A percentile compares a stretch with the other conserved stretches of the same genome.
These are phyloP conservation scores for Procambarus virginalis DNA, from an alignment of 1,140 invertebrate species.

Conservation along the genomic window DNA sequence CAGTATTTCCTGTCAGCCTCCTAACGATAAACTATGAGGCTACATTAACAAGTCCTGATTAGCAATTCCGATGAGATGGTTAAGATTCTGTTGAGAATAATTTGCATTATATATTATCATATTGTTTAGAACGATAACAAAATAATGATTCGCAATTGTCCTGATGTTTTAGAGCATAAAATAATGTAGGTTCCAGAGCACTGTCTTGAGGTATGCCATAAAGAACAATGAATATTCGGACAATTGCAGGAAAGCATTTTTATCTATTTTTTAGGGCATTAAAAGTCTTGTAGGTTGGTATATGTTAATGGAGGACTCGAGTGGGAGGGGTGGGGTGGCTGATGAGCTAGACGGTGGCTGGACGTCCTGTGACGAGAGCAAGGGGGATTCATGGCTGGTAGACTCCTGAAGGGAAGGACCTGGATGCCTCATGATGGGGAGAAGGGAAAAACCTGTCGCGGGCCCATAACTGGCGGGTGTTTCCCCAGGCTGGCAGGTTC, in stretches of 20 bases:
- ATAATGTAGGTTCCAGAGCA: not conserved
- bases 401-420: too few relatives aligned
- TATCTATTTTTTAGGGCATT: too few relatives aligned
- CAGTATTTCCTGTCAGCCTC: slow-evolving; percentile 21
- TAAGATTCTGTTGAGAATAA: not conserved
- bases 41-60: slow-evolving; percentile 7
- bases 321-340: not conserved
- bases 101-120: not conserved
- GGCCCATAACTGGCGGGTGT: too few relatives aligned
- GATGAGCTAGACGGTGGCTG: too few relatives aligned
- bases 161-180: not conserved
- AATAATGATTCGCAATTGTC: not conserved
- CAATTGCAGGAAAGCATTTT: too few relatives aligned
- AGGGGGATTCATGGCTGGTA: too few relatives aligned
- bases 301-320: not conserved
- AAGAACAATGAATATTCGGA: not conserved
- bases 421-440: too few relatives aligned
- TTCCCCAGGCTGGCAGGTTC: too few relatives aligned
- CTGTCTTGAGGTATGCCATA: not conserved
- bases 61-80: slow-evolving; percentile 37
- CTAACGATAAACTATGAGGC: not conserved
- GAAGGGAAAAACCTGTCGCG: too few relatives aligned
- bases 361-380: too few relatives aligned
- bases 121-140: not conserved
- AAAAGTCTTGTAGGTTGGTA: too few relatives aligned